Conservation (phyloP, 2,888 invertebrate genomes). For the Pristionchus fissidentatus region DNA sequence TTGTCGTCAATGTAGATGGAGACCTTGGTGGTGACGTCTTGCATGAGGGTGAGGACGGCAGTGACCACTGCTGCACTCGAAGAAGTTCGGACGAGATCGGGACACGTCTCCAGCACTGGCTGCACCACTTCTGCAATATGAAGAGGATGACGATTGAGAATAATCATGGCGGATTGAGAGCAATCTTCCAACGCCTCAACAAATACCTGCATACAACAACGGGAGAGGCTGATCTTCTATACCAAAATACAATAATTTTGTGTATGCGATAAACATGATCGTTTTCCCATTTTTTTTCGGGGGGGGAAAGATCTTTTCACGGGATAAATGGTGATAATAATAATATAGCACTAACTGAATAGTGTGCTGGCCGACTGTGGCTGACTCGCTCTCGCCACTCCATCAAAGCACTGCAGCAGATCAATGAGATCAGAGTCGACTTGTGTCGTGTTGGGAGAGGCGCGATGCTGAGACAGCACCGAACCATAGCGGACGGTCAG, state of each 20-base stretch:
- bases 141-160: not conserved
- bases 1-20: constrained; percentile 62
- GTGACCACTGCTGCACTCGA: constrained; percentile 58
- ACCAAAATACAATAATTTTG: too few species aligned
- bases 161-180: too few species aligned
- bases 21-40: constrained; percentile 65
- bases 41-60: constrained; percentile 65
- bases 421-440: constrained; percentile 42
- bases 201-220: too few species aligned
- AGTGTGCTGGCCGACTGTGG: constrained; percentile 77
- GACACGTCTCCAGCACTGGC: constrained; percentile 61
- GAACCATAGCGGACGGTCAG: constrained; percentile 56
- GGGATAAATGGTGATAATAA: too few species aligned
- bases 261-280: too few species aligned
- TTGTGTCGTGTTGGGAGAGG: not conserved
- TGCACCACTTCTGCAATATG: constrained; percentile 63
- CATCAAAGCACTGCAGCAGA: constrained; percentile 79
- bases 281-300: too few species aligned
- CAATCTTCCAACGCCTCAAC: too few species aligned
- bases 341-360: constrained; percentile 79
- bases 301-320: too few species aligned
- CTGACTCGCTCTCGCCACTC: constrained; percentile 82
- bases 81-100: constrained; percentile 55
- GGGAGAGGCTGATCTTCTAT: too few species aligned
- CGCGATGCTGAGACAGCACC: constrained; percentile 33